Conservation (phyloP, 2,113 vertebrate genomes). For the Theristicus caerulescens region DNA sequence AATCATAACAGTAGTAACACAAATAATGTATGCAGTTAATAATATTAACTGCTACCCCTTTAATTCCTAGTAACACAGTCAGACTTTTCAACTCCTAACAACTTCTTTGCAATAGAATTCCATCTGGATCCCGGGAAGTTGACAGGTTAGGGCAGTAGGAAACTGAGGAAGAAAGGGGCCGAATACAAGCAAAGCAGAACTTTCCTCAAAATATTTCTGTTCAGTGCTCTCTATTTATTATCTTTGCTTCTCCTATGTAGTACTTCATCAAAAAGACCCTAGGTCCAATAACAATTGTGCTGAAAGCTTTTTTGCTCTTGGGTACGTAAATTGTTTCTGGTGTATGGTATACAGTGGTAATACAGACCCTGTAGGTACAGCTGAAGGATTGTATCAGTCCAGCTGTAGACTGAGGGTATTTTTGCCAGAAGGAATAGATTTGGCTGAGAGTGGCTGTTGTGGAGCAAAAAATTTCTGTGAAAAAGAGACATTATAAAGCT, state of each 20-base stretch:
- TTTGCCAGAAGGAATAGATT: not conserved
- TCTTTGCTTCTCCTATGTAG: not conserved
- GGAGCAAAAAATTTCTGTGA: not conserved
- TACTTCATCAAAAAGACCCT: not conserved
- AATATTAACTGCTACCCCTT: not conserved
- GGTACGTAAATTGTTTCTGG: not conserved
- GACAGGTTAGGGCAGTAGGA: not conserved
- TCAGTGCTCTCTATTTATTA: not conserved
- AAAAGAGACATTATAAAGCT: not conserved
- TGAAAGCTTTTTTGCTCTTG: not conserved
- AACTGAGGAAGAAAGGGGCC: not conserved
- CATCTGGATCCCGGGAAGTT: not conserved
- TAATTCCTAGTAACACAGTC: not conserved
- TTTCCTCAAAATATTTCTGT: not conserved
- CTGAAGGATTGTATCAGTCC: not conserved
- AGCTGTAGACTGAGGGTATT: not conserved
- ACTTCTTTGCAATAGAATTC: not conserved
- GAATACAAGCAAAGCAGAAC: not conserved
- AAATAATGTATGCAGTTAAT: not conserved
- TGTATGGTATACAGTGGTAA: not conserved
- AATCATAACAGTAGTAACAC: not conserved
- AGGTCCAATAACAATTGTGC: not conserved
- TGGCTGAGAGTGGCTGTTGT: not conserved
- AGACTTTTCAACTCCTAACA: not conserved
- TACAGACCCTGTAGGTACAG: not conserved